phyloP scores from a whole-genome alignment of 2,888 invertebrate genomes.

The Cephus spinipes region DNA sequence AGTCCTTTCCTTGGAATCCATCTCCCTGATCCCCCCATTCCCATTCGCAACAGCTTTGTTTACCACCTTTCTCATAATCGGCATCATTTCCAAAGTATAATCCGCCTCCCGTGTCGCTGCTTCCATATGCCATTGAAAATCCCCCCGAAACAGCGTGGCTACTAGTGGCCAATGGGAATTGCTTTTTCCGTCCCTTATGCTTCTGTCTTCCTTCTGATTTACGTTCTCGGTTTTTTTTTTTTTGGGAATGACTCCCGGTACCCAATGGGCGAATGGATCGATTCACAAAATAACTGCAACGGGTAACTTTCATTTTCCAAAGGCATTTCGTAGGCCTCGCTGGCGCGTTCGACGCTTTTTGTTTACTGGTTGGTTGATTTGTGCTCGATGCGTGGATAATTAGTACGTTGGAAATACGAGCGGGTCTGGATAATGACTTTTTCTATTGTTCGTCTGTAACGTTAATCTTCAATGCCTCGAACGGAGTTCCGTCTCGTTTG shows the following conservation, averaged over 20 bases:
- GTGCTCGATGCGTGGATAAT: not conserved
- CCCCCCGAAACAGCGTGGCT: not conserved
- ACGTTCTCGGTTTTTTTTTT: slow-evolving; percentile 21
- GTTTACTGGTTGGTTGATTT: not conserved
- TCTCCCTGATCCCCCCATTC: not conserved
- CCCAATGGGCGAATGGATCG: slow-evolving; percentile 37
- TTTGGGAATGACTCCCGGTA: slow-evolving; percentile 42
- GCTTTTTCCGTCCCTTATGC: slow-evolving; percentile 26
- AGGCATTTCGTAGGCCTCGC: not conserved
- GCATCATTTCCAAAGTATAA: not conserved
- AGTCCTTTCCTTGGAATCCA: slow-evolving; percentile 32
- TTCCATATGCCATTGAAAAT: not conserved
- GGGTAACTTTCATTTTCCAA: not conserved
- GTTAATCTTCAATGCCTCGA: not conserved
- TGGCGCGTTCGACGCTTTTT: not conserved
- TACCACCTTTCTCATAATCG: not conserved
- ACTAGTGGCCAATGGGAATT: not conserved
- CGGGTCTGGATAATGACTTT: not conserved
- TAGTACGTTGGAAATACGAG: not conserved
- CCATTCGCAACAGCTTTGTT: slow-evolving; percentile 1
- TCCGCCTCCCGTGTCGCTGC: not conserved
- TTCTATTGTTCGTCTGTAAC: not conserved
- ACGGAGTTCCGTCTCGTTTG: not conserved
- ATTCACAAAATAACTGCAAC: slow-evolving; percentile 22
- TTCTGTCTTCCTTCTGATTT: not conserved